Evolutionary conservation across 2,888 invertebrate species (phyloP).

Genomic region (Limnephilus auricula): DNA sequence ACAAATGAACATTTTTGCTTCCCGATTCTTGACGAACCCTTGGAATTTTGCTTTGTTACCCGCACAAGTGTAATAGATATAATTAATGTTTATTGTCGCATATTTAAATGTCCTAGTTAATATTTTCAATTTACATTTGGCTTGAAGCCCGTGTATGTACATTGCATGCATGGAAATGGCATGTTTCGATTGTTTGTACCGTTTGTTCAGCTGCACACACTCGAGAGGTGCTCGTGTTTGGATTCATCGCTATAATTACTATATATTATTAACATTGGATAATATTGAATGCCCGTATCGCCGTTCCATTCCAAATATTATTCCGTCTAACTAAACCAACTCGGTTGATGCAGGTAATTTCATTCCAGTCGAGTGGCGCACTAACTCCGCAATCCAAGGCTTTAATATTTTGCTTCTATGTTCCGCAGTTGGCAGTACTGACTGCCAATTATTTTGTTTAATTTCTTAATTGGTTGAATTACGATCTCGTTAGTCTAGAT

Average conservation of each 20-base stretch:
- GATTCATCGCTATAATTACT: not conserved
- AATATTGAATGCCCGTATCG: not conserved
- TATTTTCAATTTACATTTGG: not conserved
- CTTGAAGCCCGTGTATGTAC: not conserved
- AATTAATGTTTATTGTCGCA: not conserved
- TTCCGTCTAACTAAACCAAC: not conserved
- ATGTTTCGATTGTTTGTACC: not conserved
- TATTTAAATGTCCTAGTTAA: not conserved
- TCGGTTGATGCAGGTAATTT: not conserved
- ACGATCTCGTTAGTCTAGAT: not conserved
- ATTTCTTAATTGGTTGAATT: constrained; percentile 6
- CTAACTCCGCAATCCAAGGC: constrained; percentile 15
- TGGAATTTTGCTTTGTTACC: not conserved
- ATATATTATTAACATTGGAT: not conserved
- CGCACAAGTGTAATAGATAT: not conserved
- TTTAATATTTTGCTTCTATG: not conserved
- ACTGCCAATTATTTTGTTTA: constrained; percentile 15
- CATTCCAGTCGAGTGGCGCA: constrained; percentile 18
- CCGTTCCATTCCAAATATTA: constrained; percentile 24
- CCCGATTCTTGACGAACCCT: too few species aligned
- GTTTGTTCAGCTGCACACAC: not conserved
- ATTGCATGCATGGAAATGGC: not conserved
- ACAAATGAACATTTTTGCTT: not conserved
- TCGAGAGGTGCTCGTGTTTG: not conserved
- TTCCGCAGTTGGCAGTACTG: not conserved